Conservation (phyloP, 1,140 invertebrate genomes). For the Pogonognathellus flavescens region DNA sequence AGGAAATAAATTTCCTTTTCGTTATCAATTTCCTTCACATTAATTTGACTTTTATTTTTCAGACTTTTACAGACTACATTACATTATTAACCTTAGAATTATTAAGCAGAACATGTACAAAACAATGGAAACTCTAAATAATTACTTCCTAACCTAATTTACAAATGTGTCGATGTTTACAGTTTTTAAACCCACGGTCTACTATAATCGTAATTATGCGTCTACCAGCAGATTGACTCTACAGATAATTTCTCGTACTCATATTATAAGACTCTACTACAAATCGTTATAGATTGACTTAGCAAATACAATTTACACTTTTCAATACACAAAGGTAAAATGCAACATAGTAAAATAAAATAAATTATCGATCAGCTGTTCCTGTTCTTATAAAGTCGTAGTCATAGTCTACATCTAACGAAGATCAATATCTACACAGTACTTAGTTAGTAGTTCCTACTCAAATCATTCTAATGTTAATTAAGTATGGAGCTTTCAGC, state of each 20-base stretch:
- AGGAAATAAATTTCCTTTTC: background rate
- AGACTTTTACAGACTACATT: slow-evolving; percentile 18
- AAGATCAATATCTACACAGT: too few species aligned
- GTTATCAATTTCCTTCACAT: slow-evolving; percentile 1
- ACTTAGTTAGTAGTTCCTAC: too few species aligned
- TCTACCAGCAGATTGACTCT: background rate
- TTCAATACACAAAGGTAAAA: too few species aligned
- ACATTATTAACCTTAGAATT: slow-evolving; percentile 9
- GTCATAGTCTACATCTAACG: background rate
- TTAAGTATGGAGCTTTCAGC: too few species aligned
- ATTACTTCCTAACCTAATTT: slow-evolving; percentile 12
- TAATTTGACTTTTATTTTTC: slow-evolving; percentile 29
- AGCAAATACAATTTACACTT: slow-evolving; percentile 4
- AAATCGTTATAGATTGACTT: slow-evolving; percentile 9
- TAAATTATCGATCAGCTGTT: too few species aligned
- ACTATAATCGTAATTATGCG: background rate
- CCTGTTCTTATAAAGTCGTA: too few species aligned
- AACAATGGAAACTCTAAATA: slow-evolving; percentile 17
- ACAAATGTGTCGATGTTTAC: background rate
- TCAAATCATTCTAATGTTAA: too few species aligned
- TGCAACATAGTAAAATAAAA: too few species aligned
- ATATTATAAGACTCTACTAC: background rate
- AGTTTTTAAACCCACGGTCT: background rate
- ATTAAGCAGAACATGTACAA: background rate
- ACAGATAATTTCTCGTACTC: background rate